These are phyloP conservation scores for Heliconius hortense DNA, from an alignment of 2,888 invertebrate genomes.

Conservation along the genomic window DNA sequence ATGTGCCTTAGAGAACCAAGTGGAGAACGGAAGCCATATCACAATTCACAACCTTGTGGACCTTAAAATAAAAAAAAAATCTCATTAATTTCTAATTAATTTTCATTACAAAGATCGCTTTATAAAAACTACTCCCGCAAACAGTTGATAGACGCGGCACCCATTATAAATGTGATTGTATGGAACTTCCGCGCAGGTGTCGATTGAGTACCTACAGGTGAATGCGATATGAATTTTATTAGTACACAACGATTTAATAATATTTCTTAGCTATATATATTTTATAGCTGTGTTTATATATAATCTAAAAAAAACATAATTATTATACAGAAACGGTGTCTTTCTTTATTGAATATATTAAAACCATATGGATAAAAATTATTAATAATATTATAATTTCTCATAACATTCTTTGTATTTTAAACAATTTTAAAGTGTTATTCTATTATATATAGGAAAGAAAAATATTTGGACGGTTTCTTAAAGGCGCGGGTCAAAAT, in stretches of 20 bases:
- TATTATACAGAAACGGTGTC: not conserved
- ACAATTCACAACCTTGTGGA: too few relatives aligned
- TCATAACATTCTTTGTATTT: too few relatives aligned
- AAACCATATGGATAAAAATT: too few relatives aligned
- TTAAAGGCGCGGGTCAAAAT: too few relatives aligned
- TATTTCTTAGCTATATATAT: not conserved
- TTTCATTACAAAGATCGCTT: not conserved
- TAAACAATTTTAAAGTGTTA: too few relatives aligned
- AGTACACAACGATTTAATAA: not conserved
- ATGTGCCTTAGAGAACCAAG: not conserved
- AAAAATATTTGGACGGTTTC: too few relatives aligned
- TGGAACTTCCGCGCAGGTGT: slow-evolving; percentile 59
- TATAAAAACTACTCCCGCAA: not conserved
- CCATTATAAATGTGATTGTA: slow-evolving; percentile 26
- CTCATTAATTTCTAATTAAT: not conserved
- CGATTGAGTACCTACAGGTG: slow-evolving; percentile 34
- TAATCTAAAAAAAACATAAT: not conserved
- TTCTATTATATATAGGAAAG: too few relatives aligned
- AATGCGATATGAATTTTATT: slow-evolving; percentile 33
- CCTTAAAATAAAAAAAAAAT: not conserved
- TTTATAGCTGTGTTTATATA: not conserved
- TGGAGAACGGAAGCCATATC: not conserved
- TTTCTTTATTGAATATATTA: too few relatives aligned
- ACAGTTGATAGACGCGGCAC: not conserved
- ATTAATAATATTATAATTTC: too few relatives aligned